A percentile compares a stretch with the other conserved stretches of the same genome.
Evolutionary conservation across 92 coral and sea anemone species (phyloP).

Genomic region (Phymanthus crucifer): DNA sequence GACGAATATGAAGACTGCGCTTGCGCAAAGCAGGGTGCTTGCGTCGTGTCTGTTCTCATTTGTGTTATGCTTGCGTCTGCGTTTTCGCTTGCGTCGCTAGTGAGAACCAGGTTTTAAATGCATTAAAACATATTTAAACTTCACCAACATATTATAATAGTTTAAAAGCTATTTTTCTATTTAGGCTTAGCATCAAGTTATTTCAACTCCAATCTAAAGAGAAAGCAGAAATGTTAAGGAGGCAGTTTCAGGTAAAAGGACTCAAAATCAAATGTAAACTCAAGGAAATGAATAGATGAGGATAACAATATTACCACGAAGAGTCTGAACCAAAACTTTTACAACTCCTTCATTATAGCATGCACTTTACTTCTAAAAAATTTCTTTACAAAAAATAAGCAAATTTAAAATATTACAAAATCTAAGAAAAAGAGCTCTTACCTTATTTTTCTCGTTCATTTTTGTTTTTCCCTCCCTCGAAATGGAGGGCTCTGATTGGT

Average conservation of each 20-base stretch:
- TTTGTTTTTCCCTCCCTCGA: background rate
- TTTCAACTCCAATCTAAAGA: no score
- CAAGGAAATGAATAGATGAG: background rate
- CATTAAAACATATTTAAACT: no score
- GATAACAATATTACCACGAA: background rate
- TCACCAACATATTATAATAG: no score
- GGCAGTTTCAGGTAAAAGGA: background rate
- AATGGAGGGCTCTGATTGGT: slow-evolving; percentile 6
- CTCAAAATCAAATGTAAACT: background rate
- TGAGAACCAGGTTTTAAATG: no score
- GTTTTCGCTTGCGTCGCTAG: no score
- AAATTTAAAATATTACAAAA: background rate
- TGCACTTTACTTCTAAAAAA: background rate
- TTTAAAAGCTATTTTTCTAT: no score
- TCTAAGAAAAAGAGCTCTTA: background rate
- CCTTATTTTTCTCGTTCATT: background rate
- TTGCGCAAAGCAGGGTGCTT: no score
- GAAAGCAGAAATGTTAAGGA: no score
- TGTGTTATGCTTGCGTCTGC: no score
- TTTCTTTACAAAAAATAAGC: background rate
- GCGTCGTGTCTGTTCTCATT: no score
- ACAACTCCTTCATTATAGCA: background rate
- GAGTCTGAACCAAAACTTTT: background rate
- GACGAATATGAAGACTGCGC: no score
- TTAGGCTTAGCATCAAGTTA: no score